Percentiles rank a stretch among this genome's conserved stretches.
Conservation (phyloP, 2,797 vertebrate species). For the Xenops minutus region DNA sequence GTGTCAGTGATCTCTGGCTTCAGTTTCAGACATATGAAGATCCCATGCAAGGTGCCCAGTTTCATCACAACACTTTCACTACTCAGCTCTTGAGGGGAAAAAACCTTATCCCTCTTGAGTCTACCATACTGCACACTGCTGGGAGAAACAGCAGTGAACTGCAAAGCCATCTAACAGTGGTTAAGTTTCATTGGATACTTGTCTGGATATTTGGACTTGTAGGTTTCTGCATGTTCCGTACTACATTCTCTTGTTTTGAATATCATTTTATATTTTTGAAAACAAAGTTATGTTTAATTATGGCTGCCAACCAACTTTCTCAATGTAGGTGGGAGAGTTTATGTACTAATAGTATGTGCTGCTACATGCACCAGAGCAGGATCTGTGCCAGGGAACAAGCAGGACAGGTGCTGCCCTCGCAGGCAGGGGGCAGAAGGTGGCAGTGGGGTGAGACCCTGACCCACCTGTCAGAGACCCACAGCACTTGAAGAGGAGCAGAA, state of each 20-base stretch:
- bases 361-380: background rate
- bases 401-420: background rate
- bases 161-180: background rate
- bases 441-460: background rate
- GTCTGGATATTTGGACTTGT: background rate
- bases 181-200: background rate
- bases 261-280: background rate
- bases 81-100: background rate
- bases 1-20: background rate
- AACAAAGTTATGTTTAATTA: background rate
- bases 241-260: background rate
- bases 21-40: background rate
- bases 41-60: background rate
- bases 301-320: background rate
- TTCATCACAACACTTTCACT: background rate
- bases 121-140: background rate
- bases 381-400: background rate
- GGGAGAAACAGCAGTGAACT: background rate
- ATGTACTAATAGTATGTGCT: background rate
- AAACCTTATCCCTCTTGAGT: background rate
- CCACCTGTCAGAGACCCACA: accelerated
- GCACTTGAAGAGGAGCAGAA: background rate
- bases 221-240: background rate
- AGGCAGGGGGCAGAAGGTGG: background rate
- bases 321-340: background rate